These are phyloP conservation scores for Agelastica alni DNA, from an alignment of 2,888 invertebrate genomes.

Conservation along the genomic window DNA sequence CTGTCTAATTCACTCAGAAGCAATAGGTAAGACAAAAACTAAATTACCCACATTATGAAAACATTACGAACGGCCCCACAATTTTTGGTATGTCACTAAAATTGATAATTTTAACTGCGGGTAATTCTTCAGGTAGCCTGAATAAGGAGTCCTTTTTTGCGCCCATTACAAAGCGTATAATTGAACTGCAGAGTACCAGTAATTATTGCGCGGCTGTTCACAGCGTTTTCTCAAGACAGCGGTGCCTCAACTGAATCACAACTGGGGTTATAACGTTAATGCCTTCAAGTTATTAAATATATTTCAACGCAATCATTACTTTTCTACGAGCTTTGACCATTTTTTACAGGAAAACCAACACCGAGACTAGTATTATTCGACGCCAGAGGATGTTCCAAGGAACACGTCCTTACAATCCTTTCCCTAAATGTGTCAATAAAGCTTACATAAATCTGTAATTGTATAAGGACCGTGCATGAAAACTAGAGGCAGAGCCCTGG, in stretches of 20 bases:
- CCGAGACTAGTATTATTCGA: too few relatives aligned
- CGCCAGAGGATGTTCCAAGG: too few relatives aligned
- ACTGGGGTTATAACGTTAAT: too few relatives aligned
- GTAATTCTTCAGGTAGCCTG: constrained; percentile 8
- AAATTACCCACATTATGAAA: constrained; percentile 6
- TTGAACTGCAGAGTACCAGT: constrained; percentile 11
- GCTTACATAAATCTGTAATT: too few relatives aligned
- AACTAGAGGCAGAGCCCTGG: too few relatives aligned
- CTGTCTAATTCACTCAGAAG: background rate
- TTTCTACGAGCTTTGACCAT: too few relatives aligned
- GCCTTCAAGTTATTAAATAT: too few relatives aligned
- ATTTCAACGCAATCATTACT: too few relatives aligned
- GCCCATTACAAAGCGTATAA: background rate
- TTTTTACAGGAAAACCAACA: too few relatives aligned
- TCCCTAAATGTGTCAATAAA: too few relatives aligned
- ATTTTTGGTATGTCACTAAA: constrained; percentile 14
- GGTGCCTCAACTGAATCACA: background rate
- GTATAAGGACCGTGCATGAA: too few relatives aligned
- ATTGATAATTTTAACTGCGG: constrained; percentile 12
- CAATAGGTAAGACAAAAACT: background rate
- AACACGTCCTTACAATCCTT: too few relatives aligned
- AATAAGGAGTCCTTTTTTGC: background rate
- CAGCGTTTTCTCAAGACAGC: background rate
- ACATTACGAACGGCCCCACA: constrained; percentile 2
- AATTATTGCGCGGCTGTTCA: constrained; percentile 9